phyloP scores from a whole-genome alignment of 2,113 vertebrate genomes.

The Calcarius ornatus region DNA sequence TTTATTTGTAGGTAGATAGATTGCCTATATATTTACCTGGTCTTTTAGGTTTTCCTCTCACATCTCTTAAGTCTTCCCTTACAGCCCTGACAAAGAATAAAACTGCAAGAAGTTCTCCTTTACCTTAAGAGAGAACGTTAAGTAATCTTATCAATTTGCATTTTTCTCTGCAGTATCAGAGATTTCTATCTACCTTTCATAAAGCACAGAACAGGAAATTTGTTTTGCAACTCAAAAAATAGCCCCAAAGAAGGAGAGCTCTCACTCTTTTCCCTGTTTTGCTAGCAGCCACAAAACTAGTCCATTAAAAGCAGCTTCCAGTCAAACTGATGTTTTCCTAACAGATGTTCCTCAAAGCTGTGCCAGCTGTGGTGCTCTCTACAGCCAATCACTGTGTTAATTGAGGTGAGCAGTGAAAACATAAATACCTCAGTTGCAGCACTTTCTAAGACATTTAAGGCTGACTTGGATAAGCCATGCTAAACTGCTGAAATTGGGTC shows the following conservation, averaged over 20 bases:
- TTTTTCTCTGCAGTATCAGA: not conserved
- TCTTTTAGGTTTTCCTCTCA: not conserved
- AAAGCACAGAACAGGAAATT: not conserved
- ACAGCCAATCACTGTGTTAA: not conserved
- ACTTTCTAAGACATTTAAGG: not conserved
- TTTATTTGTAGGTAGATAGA: not conserved
- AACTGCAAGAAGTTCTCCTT: not conserved
- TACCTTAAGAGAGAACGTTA: not conserved
- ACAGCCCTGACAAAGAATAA: not conserved
- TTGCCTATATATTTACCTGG: not conserved
- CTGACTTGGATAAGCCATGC: not conserved
- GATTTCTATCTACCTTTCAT: not conserved
- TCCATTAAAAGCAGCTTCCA: constrained; percentile 33
- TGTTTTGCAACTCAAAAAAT: not conserved
- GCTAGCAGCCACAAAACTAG: not conserved
- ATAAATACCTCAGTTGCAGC: not conserved
- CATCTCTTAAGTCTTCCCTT: not conserved
- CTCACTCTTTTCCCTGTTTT: not conserved
- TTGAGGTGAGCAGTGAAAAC: constrained; percentile 22
- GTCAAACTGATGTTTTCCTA: constrained; percentile 2
- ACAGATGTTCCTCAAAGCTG: constrained; percentile 37
- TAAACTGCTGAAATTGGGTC: not conserved
- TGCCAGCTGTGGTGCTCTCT: constrained; percentile 18
- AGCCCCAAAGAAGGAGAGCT: not conserved
- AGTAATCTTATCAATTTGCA: not conserved